Base-by-base conservation (phyloP, 2,113 vertebrate genomes). In the Chaetodon trifascialis region DNA sequence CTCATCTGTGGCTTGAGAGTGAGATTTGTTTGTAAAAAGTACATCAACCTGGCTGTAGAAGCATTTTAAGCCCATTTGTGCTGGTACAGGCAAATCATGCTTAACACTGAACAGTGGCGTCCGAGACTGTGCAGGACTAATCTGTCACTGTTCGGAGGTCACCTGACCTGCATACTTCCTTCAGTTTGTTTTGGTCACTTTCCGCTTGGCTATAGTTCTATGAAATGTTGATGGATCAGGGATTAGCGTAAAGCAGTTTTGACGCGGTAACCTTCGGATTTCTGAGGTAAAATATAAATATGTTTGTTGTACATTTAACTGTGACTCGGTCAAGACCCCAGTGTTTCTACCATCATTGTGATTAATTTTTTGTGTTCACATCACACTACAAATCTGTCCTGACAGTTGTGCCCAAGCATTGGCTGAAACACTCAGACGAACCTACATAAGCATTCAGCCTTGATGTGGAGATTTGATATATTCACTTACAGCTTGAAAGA, bases 181-280 rank as follows among this genome's bases (percentile, higher is more conserved):
- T 59, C 11, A 2, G 34, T 84, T 87, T 93, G 86, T 88, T 92
- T 89, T 90, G 67, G 70, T 77, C 63, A 75, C 30, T 86, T 56
- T 88, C 74, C 67, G 83, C 77, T 76, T 16, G 49, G 30, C 59
- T 82, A 2, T 65, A 65, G 7, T 88, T 88, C 88, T 83, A 3
- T 70, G 88, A 92, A 92, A 56, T 91, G 92, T 90, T 92, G 86
- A 81, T 64, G 25, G 81, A 70, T n/a, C 78, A 83, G 38, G 21
- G 46, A 76, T 68, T 49, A 5, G 23, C 56, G 63, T 52, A 49
- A 77, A 64, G 58, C 34, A 69, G 59, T 51, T 51, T 59, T 60
- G 19, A 63, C 11, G 21, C 36, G 36, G 30, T 34, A 12, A 58
- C 49, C 47, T 51, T 62, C 5, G 15, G n/a, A 54, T 72, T 65